These are phyloP conservation scores for Helobdella robusta DNA, from an alignment of 2,888 invertebrate genomes.

Conservation along the genomic window DNA sequence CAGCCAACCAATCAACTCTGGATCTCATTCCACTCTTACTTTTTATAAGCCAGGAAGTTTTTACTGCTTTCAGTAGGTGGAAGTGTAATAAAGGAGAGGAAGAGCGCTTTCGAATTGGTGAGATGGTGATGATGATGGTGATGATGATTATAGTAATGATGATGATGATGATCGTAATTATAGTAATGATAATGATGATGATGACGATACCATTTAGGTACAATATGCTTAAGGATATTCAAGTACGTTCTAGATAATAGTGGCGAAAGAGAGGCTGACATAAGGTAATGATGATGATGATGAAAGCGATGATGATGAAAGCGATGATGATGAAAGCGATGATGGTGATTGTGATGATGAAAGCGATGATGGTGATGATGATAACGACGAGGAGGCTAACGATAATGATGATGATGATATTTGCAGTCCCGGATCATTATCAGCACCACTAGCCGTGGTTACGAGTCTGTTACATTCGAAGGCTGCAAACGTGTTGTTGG, in stretches of 20 bases:
- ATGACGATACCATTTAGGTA: background rate
- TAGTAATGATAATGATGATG: background rate
- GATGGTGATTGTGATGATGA: background rate
- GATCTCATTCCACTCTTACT: background rate
- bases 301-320: background rate
- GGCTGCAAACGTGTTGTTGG: too few relatives aligned
- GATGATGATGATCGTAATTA: too few relatives aligned
- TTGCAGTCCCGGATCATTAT: too few relatives aligned
- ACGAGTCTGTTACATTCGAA: too few relatives aligned
- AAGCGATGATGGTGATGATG: background rate
- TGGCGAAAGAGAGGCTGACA: too few relatives aligned
- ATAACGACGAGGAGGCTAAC: background rate
- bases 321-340: background rate
- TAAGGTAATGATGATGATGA: background rate
- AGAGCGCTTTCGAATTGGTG: background rate
- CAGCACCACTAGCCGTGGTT: too few relatives aligned
- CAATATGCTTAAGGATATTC: too few relatives aligned
- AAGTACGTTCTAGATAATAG: too few relatives aligned
- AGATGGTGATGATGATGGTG: too few relatives aligned
- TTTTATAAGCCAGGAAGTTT: constrained; percentile 4
- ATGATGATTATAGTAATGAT: too few relatives aligned
- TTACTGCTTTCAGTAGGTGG: constrained; percentile 1
- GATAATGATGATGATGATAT: background rate
- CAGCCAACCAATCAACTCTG: background rate
- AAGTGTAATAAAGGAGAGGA: background rate